Evolutionary conservation across 2,113 vertebrate genomes (phyloP).

Genomic region (Thalassoma bifasciatum): DNA sequence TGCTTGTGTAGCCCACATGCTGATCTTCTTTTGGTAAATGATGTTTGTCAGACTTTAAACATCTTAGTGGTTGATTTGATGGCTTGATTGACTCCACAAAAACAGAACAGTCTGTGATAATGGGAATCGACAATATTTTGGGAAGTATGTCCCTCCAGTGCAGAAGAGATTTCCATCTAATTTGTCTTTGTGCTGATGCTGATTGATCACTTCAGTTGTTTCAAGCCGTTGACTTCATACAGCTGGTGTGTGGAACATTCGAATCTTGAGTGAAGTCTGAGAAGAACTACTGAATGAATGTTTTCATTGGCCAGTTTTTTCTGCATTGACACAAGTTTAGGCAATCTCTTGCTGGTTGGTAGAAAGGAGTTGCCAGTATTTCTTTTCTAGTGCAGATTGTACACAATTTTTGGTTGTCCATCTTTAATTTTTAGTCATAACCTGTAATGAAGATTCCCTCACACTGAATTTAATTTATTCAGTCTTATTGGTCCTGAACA

Average conservation of each 20-base stretch:
- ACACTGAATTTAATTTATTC: too few species aligned
- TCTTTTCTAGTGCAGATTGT: too few species aligned
- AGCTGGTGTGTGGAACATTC: slow-evolving; percentile 10
- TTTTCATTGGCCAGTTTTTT: neutral
- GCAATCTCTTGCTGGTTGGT: too few species aligned
- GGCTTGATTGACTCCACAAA: slow-evolving; percentile 74
- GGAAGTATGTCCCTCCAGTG: slow-evolving; percentile 31
- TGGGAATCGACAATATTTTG: slow-evolving; percentile 57
- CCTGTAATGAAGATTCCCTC: too few species aligned
- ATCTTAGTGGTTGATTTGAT: slow-evolving; percentile 74
- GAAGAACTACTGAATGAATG: neutral
- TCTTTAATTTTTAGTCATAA: too few species aligned
- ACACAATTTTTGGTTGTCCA: too few species aligned
- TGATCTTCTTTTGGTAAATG: slow-evolving; percentile 70
- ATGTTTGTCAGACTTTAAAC: slow-evolving; percentile 68
- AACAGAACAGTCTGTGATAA: slow-evolving; percentile 64
- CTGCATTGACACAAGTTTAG: too few species aligned
- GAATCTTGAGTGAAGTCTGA: slow-evolving; percentile 24
- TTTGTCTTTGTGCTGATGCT: slow-evolving; percentile 39
- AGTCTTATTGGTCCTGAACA: too few species aligned
- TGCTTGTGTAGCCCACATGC: slow-evolving; percentile 65
- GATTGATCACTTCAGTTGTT: slow-evolving; percentile 59
- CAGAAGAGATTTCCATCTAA: slow-evolving; percentile 26
- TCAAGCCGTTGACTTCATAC: slow-evolving; percentile 23
- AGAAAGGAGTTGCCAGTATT: too few species aligned